Base-by-base conservation (phyloP, 2,797 vertebrate genomes). In the Natrix natrix region DNA sequence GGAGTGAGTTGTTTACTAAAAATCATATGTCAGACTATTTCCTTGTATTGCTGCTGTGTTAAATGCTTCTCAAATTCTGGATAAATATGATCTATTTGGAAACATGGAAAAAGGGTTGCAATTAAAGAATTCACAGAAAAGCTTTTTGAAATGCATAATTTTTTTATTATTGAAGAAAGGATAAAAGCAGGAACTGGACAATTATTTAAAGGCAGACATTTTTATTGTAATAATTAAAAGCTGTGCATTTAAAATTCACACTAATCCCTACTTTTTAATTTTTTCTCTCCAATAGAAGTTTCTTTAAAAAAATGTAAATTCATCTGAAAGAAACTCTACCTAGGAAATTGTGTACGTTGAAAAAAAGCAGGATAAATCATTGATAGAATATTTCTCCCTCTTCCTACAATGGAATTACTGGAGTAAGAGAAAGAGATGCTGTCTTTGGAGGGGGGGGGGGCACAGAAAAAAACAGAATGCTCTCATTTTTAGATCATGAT, bases 1-100 rank as follows among this genome's bases (percentile, higher is more conserved):
- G 91, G 93, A 3, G 0, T 96, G 97, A 97, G 95, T 92, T 94
- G 91, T 94, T 97, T 95, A 94, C 69, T 94, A 93, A 91, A 96
- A 95, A 43, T 92, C 74, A 93, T 91, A 87, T 0, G 52, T n/a
- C 94, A 96, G 14, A 57, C 20, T 22, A 20, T 32, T 59, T 63
- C 13, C 86, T 56, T 8, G 24, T 87, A 16, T 54, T 8, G 22
- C 91, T 92, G 28, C 57, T 94, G 52, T 89, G 8, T 87, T 54
- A 90, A 95, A 93, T 95, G 92, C 48, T 86, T 63, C 94, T 89
- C 28, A 8, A 0, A 94, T 32, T 88, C 60, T 89, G 90, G 78
- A 92, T 88, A 87, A 94, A 56, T 88, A 91, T 92, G 91, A 13
- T 92, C 37, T 86, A 93, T n/a, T 66, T 66, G 52, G 20, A 2